A percentile compares a stretch with the other conserved stretches of the same genome.
These are phyloP conservation scores for Nomia melanderi DNA, from an alignment of 1,140 invertebrate species.

Conservation along the genomic window DNA sequence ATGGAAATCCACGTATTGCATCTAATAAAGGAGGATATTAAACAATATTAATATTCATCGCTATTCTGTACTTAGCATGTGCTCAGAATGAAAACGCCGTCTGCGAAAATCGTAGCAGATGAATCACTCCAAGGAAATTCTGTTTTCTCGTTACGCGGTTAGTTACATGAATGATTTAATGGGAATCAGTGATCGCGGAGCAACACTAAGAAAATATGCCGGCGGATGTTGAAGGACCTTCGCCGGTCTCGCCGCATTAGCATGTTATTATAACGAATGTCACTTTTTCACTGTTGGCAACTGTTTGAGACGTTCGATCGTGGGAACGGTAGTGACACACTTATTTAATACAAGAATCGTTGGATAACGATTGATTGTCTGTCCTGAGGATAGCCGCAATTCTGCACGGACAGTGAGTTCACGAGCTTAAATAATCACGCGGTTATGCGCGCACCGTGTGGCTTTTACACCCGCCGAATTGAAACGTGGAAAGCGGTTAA, in stretches of 20 bases:
- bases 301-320: slow-evolving; percentile 20
- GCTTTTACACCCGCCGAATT: too few species aligned
- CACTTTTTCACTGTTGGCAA: slow-evolving; percentile 32
- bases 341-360: slow-evolving; percentile 46
- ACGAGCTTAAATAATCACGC: neutral
- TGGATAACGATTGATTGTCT: slow-evolving; percentile 43
- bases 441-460: slow-evolving; percentile 1
- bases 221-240: slow-evolving; percentile 23
- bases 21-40: too few species aligned
- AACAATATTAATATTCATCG: too few species aligned
- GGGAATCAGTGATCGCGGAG: neutral
- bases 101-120: neutral
- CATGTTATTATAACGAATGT: slow-evolving; percentile 50
- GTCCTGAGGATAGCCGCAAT: slow-evolving; percentile 9
- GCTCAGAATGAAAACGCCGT: too few species aligned
- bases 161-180: slow-evolving; percentile 29
- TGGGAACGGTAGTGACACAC: slow-evolving; percentile 48
- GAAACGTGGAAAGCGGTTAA: too few species aligned
- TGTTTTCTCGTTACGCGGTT: slow-evolving; percentile 4
- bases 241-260: slow-evolving; percentile 17
- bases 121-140: slow-evolving; percentile 8
- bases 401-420: neutral
- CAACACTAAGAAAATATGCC: slow-evolving; percentile 3
- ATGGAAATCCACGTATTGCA: too few species aligned
- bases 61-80: too few species aligned